Evolutionary conservation across 2,888 invertebrate species (phyloP).

Genomic region (Invenusta paracnida): DNA sequence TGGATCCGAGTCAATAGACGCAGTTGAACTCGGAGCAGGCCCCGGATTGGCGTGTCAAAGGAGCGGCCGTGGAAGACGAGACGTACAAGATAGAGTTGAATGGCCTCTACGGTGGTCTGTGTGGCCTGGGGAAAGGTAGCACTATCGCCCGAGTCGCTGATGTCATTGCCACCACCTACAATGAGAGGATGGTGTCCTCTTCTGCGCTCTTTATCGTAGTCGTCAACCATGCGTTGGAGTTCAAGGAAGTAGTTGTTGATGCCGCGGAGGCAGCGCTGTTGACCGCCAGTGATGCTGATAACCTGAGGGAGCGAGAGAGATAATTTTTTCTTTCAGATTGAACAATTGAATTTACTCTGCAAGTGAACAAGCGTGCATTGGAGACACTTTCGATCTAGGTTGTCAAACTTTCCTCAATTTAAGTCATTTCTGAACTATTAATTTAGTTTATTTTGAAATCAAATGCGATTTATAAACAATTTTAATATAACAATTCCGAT

Average conservation of each 20-base stretch:
- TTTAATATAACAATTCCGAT: too few relatives aligned
- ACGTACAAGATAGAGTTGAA: background rate
- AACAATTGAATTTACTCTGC: too few relatives aligned
- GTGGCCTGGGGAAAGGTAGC: background rate
- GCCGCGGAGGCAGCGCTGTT: background rate
- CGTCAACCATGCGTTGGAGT: background rate
- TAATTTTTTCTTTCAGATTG: too few relatives aligned
- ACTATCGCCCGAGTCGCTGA: background rate
- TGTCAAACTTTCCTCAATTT: too few relatives aligned
- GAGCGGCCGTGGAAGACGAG: background rate
- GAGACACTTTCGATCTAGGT: too few relatives aligned
- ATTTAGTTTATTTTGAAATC: too few relatives aligned
- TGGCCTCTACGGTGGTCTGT: background rate
- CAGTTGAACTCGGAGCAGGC: background rate
- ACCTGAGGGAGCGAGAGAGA: too few relatives aligned
- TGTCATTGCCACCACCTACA: background rate
- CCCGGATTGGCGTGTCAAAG: background rate
- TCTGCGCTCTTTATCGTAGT: background rate
- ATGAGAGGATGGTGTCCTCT: background rate
- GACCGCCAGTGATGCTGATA: background rate
- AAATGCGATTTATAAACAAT: too few relatives aligned
- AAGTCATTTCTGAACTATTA: too few relatives aligned
- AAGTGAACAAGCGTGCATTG: too few relatives aligned
- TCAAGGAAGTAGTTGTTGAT: background rate
- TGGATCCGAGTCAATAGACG: background rate